Base-by-base conservation (phyloP, 2,888 invertebrate species). In the Tupiocoris notatus region DNA sequence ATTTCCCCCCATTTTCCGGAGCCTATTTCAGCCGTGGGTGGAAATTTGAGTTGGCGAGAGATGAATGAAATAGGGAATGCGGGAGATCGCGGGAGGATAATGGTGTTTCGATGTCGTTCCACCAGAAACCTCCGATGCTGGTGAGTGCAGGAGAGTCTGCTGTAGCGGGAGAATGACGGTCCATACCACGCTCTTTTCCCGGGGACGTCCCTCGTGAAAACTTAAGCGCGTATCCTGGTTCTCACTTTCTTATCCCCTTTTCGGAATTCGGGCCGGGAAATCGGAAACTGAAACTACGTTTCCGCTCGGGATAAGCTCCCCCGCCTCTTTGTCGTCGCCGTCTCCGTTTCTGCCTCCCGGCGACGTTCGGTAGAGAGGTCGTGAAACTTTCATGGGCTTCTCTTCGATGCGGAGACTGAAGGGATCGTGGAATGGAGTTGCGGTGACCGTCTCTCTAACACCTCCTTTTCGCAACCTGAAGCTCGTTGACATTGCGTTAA, bases 241-340 rank as follows among this genome's bases (percentile, higher is more conserved):
- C 67, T 67, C 67, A 67, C 67, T 67, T 67, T 67, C 67, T 67
- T 67, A 67, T 57, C 67, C 67, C 67, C 56, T 57, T 57, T 56
- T 18, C 25, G 25, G 24, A 12, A 39, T 24, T 39, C 39, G 59
- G 18, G 59, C 59, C 17, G 59, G 59, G 18, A 59, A 59, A 59
- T 59, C 59, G 59, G 59, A 59, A 59, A 59, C n/a, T 59, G 59
- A n/a, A 59, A 59, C 59, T 59, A 18, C 59, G n/a, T 18, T 59
- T 18, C 59, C 59, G 18, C 59, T 3, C 16, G 7, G 59, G 59
- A 59, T 59, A 59, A 59, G n/a, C 59, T n/a, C 12, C 54, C 54
- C 12, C 12, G 7, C 54, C 12, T 12, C 54, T 7, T 12, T 12
- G 12, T 12, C n/a, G n/a, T 54, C 9, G 54, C 54, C 7, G 6